Evolutionary conservation across 2,113 vertebrate genomes (phyloP), one percentile per base, ranked within the genome.

Genomic region (Nesoenas mayeri): DNA sequence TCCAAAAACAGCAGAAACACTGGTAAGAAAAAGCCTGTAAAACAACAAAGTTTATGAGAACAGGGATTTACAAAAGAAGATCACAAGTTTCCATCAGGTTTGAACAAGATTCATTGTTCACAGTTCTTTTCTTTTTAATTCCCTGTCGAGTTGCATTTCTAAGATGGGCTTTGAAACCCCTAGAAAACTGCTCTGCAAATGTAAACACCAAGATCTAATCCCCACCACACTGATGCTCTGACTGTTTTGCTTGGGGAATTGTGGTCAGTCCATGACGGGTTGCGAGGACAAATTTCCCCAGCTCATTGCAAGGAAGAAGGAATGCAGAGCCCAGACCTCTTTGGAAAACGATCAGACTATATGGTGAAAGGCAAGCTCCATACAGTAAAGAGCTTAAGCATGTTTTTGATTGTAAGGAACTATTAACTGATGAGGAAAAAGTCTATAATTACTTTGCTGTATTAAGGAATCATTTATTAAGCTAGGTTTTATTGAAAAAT

Each of bases 31-130:
- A 85, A 88, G 78, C 11, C 66, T 73, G 78, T 15, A 73, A 65
- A 91, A 54, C 84, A 80, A 81, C 29, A 74, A 93, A 87, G 83
- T 53, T 85, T 88, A 58, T 80, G 42, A 91, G 34, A 78, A 60
- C 75, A 62, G 12, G 65, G 62, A 95, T 95, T 97, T 97, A 82
- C 38, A 65, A 97, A 97, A 97, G 95, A 80, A 94, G 94, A 93
- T 97, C 96, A 97, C 56, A 77, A 85, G 80, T 91, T 94, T 91
- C 58, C 67, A 60, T 51, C 67, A 61, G 70, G 62, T 56, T 56
- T 96, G 74, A 96, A 95, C 34, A 94, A 73, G 1, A 4, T 19
- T 88, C 0, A 0, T 32, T 92, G 58, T 95, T 97, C 57, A 78
- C 21, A 48, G n/a, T 42, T 91, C 22, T 89, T 74, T 88, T 60